These are phyloP conservation scores for Yponomeuta cagnagella DNA, from an alignment of 2,888 invertebrate species.

Conservation along the genomic window DNA sequence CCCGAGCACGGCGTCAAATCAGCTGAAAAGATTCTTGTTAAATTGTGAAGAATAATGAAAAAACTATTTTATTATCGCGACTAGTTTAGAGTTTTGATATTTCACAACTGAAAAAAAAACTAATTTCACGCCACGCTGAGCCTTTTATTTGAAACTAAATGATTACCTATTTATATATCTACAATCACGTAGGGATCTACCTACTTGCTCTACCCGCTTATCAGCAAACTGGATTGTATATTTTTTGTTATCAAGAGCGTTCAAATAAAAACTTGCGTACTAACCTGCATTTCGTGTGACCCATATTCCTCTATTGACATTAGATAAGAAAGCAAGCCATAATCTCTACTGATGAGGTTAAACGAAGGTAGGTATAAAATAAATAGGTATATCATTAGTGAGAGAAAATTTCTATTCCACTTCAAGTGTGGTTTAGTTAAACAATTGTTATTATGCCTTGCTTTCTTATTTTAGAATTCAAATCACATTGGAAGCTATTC, in stretches of 20 bases:
- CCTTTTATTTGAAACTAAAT: too few relatives aligned
- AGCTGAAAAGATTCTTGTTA: too few relatives aligned
- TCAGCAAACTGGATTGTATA: not conserved
- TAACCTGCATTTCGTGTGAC: constrained; percentile 48
- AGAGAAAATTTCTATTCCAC: constrained; percentile 76
- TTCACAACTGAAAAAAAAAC: too few relatives aligned
- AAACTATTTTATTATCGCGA: too few relatives aligned
- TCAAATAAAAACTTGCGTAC: constrained; percentile 55
- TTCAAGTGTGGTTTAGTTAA: constrained; percentile 21
- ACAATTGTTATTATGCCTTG: constrained; percentile 48
- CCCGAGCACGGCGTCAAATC: too few relatives aligned
- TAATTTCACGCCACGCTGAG: too few relatives aligned
- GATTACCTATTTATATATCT: too few relatives aligned
- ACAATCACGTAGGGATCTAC: too few relatives aligned
- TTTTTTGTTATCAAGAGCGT: constrained; percentile 21
- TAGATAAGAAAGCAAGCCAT: constrained; percentile 75
- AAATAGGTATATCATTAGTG: constrained; percentile 46
- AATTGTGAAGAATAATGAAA: too few relatives aligned
- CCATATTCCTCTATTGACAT: constrained; percentile 50
- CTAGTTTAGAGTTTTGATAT: too few relatives aligned
- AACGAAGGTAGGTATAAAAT: constrained; percentile 31
- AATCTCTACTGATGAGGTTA: constrained; percentile 31
- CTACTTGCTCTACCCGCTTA: not conserved
- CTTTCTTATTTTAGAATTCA: constrained; percentile 51
- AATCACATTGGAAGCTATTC: constrained; percentile 46